Evolutionary conservation across 2,797 vertebrate genomes (phyloP), one percentile per base, ranked within the genome.

Genomic region (Falco concolor): DNA sequence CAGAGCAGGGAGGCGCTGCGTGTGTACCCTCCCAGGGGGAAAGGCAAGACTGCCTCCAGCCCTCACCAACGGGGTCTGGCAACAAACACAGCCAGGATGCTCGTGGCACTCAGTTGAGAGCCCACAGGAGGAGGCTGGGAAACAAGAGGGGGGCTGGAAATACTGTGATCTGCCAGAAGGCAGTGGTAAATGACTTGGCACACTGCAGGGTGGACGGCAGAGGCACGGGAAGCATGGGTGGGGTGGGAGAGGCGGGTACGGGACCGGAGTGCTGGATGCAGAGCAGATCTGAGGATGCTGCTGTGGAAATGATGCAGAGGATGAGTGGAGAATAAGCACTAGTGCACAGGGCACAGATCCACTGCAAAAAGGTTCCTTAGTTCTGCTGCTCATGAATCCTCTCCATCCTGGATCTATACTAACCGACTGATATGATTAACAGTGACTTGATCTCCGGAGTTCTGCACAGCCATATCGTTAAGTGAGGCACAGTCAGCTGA

Each of bases 101-200:
- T 80, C 4, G 0, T 3, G 3, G 56, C 2, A 1, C 54, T 69
- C 2, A 0, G 8, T 8, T 85, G 63, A 61, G 61, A 78, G n/a
- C 57, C 27, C 38, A 49, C 10, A 59, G 5, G 69, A 63, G 50
- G 34, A 21, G 61, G 45, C 19, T 49, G 22, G 59, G 42, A 87
- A 63, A 40, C 34, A 73, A 53, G 16, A 75, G 27, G 18, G 54
- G 44, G 78, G 19, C 19, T 61, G 44, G 63, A 91, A 86, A 68
- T 47, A 67, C 12, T 34, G 56, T 54, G 36, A 47, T 45, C 44
- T 87, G 28, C n/a, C 45, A 91, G 80, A 34, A 78, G 57, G 52
- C 76, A 84, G 30, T 28, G 44, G 38, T 69, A 76, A 84, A 92
- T 0, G 2, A 42, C 50, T 72, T 28, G 24, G 36, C 40, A 64